Percentiles rank a stretch among this genome's conserved stretches.
Conservation (phyloP, 2,888 invertebrate species). For the Harpalus rubripes region DNA sequence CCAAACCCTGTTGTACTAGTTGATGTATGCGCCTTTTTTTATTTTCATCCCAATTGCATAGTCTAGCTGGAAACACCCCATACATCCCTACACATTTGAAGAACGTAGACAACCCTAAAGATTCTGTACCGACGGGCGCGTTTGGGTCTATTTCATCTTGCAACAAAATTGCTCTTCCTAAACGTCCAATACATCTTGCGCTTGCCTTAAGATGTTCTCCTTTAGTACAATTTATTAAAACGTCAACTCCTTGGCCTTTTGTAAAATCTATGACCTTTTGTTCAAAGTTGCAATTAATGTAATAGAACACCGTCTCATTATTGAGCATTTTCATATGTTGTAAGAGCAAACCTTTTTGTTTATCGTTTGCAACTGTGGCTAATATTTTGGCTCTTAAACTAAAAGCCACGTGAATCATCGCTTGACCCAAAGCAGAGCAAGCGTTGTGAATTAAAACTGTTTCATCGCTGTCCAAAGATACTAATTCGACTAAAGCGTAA, state of each 20-base stretch:
- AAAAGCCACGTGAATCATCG: constrained; percentile 84
- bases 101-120: constrained; percentile 86
- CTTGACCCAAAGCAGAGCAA: constrained; percentile 84
- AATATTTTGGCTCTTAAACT: constrained; percentile 80
- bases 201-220: constrained; percentile 91
- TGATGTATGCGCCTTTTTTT: constrained; percentile 6
- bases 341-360: constrained; percentile 73
- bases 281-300: constrained; percentile 1
- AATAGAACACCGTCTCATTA: constrained; percentile 4
- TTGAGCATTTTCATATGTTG: constrained; percentile 30
- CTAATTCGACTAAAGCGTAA: constrained; percentile 76
- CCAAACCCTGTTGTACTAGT: constrained; percentile 16
- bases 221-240: constrained; percentile 93
- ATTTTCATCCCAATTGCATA: constrained; percentile 80
- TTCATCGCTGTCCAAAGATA: constrained; percentile 74
- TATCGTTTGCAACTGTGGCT: constrained; percentile 81
- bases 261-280: constrained; percentile 85
- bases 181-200: constrained; percentile 80
- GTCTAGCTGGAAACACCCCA: constrained; percentile 86
- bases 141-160: constrained; percentile 88
- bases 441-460: constrained; percentile 80
- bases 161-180: constrained; percentile 89
- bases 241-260: constrained; percentile 92
- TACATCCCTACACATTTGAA: constrained; percentile 89
- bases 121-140: constrained; percentile 71